phyloP scores from a whole-genome alignment of 1,140 invertebrate species.

The Bombyx mandarina region DNA sequence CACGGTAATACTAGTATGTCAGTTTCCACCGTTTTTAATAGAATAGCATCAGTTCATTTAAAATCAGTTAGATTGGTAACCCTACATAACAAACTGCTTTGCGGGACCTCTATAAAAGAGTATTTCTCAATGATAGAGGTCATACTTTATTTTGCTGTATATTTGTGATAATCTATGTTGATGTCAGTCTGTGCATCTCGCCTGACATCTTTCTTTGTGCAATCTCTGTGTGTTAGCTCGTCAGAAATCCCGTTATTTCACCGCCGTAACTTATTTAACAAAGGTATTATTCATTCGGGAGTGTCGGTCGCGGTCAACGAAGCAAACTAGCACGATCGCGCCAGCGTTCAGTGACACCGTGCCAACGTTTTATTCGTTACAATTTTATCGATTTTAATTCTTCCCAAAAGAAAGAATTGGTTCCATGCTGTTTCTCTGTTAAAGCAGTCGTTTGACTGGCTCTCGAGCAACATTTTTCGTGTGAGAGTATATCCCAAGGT shows the following conservation, averaged over 20 bases:
- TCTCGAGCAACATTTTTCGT: conserved; percentile 49
- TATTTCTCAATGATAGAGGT: too few relatives aligned
- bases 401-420: too few relatives aligned
- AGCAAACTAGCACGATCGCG: conserved; percentile 26
- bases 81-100: too few relatives aligned
- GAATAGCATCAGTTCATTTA: too few relatives aligned
- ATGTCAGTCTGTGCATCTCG: too few relatives aligned
- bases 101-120: too few relatives aligned
- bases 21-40: too few relatives aligned
- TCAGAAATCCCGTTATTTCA: conserved; percentile 60
- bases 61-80: too few relatives aligned
- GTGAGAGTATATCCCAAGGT: conserved; percentile 56
- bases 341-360: conserved; percentile 39
- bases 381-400: too few relatives aligned
- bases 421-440: conserved; percentile 62
- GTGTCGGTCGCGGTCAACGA: conserved; percentile 31
- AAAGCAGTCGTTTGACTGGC: conserved; percentile 39
- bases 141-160: too few relatives aligned
- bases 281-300: conserved; percentile 47
- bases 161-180: too few relatives aligned
- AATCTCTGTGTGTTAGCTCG: conserved; percentile 52
- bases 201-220: conserved; percentile 60
- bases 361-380: conserved; percentile 14
- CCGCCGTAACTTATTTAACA: conserved; percentile 61
- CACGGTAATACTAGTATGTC: too few relatives aligned